Base-by-base conservation (phyloP, 2,888 invertebrate species). In the Ormyrus nitidulus region DNA sequence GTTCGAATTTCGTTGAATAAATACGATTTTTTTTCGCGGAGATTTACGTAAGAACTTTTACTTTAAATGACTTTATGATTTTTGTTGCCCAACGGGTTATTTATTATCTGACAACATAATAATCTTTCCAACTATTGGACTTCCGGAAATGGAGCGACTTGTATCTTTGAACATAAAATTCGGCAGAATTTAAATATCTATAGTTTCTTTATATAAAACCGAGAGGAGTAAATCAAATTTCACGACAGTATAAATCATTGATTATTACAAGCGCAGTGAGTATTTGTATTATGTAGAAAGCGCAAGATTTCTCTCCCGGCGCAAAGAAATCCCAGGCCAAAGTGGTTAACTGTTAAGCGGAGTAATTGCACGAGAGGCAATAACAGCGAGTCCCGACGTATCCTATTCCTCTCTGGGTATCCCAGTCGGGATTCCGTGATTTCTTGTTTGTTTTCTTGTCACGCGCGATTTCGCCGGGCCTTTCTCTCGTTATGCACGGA, bases 361-460 rank as follows among this genome's bases (percentile, higher is more conserved):
- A 48, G 65, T 76, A 80, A 76, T 75, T 75, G 71, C 70, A 10
- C n/a, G 48, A 11, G 62, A 53, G 65, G 75, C 62, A 76, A 68
- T 80, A 76, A 80, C 49, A 61, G 5, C 46, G 46, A 51, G 9
- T 65, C 11, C 58, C 19, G 44, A 75, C 46, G 44, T 70, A 66
- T 76, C 51, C 56, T 68, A 80, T 68, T 76, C 48, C 54, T 71
- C 54, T 49, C 46, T 19, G 11, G 56, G 46, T 73, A 69, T 56
- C 19, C 46, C 58, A 48, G n/a, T 6, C 44, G 7, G 9, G 49
- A 64, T 69, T 73, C 49, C 64, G 56, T 54, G 49, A 68, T 56
- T 80, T 72, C 76, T 72, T 80, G 54, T 58, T 72, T 76, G 62
- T 68, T 72, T 72, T 76, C 66, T 75, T 80, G 66, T 71, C 66